Evolutionary conservation across 2,797 vertebrate species (phyloP).

Genomic region (Lemur catta): DNA sequence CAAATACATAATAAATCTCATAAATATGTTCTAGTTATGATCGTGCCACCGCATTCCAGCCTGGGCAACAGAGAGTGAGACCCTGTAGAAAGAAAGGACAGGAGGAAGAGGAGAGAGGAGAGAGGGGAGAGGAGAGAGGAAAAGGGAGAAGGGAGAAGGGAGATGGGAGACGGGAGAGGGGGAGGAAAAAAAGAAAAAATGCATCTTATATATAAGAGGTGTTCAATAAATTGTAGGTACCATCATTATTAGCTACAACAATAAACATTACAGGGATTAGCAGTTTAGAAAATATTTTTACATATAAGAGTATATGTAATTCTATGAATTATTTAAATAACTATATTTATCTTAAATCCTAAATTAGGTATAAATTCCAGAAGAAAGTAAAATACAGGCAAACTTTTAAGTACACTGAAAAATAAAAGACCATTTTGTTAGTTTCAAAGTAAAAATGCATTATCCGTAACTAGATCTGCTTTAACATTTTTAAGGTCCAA

Average conservation of each 20-base stretch:
- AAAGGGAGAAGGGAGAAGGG: no score
- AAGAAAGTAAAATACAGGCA: conserved; percentile 27
- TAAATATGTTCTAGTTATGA: not conserved
- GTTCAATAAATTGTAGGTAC: not conserved
- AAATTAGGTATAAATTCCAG: conserved; percentile 45
- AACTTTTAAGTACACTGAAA: conserved; percentile 33
- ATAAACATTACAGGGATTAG: not conserved
- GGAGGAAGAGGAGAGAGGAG: no score
- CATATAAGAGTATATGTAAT: not conserved
- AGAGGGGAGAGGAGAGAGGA: no score
- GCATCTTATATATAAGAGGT: not conserved
- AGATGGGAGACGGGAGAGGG: no score
- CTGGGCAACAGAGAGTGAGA: not conserved
- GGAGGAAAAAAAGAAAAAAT: not conserved
- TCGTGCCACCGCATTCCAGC: not conserved
- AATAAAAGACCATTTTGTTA: conserved; percentile 10
- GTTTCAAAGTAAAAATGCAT: conserved; percentile 43
- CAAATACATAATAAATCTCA: conserved; percentile 36
- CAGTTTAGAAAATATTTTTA: conserved; percentile 17
- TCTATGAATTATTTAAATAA: conserved; percentile 39
- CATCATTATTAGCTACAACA: not conserved
- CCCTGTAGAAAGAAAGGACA: not conserved
- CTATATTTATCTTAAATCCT: conserved; percentile 27
- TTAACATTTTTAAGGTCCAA: conserved; percentile 45
- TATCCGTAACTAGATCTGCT: conserved; percentile 25